phyloP scores from a whole-genome alignment of 2,797 vertebrate species.

The Otolemur crassicaudatus region DNA sequence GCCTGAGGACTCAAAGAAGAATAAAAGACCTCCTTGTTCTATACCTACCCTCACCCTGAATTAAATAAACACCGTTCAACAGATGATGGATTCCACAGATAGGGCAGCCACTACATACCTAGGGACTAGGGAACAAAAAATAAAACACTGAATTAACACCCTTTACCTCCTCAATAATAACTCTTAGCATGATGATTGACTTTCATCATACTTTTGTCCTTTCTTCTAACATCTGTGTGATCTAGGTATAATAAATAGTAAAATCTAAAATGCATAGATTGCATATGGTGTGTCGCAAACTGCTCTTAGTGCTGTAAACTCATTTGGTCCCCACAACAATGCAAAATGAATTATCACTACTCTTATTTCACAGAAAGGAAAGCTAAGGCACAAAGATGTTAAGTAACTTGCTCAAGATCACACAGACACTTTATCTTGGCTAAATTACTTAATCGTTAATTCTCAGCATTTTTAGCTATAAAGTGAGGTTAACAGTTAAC shows the following conservation, averaged over 20 bases:
- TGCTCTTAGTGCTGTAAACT: neutral
- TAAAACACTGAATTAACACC: neutral
- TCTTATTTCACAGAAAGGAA: neutral
- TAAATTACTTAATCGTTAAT: neutral
- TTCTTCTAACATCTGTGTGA: neutral
- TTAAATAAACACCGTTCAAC: neutral
- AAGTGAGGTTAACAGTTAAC: neutral
- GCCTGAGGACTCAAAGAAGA: neutral
- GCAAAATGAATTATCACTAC: neutral
- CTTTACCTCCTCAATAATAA: neutral
- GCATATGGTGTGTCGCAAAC: neutral
- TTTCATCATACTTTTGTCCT: neutral
- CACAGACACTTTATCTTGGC: neutral
- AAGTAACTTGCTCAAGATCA: too few species aligned
- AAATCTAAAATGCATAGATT: neutral
- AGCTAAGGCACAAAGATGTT: neutral
- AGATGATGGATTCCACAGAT: neutral
- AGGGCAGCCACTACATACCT: neutral
- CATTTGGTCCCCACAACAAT: neutral
- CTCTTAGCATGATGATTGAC: neutral
- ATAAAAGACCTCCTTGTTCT: slow-evolving; percentile 24
- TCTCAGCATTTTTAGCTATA: neutral
- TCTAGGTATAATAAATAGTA: neutral
- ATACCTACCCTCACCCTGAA: neutral
- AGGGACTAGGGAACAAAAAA: neutral